Evolutionary conservation across 2,113 vertebrate genomes (phyloP).

Genomic region (Sylvia atricapilla): DNA sequence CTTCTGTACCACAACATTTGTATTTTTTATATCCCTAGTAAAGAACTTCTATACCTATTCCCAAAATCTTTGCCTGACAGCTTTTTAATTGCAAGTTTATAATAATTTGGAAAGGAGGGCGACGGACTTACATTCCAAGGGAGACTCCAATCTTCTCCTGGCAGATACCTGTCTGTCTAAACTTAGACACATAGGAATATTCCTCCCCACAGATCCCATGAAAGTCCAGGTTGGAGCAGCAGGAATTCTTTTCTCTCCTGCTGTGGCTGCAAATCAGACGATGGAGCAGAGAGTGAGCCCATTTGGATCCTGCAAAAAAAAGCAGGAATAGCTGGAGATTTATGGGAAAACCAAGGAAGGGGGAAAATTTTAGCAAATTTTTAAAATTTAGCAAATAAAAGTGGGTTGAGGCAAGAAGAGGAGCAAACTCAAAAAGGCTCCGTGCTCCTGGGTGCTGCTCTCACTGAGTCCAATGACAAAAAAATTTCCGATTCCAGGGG

Average conservation of each 20-base stretch:
- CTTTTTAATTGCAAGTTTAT: too few relatives aligned
- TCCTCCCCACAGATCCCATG: background rate
- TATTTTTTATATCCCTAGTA: too few relatives aligned
- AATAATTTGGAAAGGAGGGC: too few relatives aligned
- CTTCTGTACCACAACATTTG: too few relatives aligned
- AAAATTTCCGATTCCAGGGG: background rate
- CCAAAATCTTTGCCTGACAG: too few relatives aligned
- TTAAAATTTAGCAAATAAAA: rapidly evolving
- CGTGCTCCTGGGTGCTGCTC: background rate
- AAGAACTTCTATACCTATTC: too few relatives aligned
- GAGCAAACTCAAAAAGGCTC: background rate
- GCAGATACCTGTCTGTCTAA: too few relatives aligned
- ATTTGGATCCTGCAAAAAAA: background rate
- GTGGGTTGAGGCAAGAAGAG: background rate
- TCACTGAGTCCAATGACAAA: background rate
- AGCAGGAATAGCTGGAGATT: rapidly evolving
- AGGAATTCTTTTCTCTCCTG: background rate
- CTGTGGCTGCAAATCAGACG: background rate
- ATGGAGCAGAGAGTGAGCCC: rapidly evolving
- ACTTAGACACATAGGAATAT: too few relatives aligned
- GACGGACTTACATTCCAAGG: too few relatives aligned
- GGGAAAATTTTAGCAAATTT: background rate
- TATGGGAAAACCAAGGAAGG: background rate
- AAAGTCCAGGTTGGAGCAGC: background rate
- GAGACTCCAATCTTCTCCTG: too few relatives aligned